Evolutionary conservation across 1,140 invertebrate genomes (phyloP), one percentile per base, ranked within the genome.

Genomic region (Caenorhabditis brenneri): DNA sequence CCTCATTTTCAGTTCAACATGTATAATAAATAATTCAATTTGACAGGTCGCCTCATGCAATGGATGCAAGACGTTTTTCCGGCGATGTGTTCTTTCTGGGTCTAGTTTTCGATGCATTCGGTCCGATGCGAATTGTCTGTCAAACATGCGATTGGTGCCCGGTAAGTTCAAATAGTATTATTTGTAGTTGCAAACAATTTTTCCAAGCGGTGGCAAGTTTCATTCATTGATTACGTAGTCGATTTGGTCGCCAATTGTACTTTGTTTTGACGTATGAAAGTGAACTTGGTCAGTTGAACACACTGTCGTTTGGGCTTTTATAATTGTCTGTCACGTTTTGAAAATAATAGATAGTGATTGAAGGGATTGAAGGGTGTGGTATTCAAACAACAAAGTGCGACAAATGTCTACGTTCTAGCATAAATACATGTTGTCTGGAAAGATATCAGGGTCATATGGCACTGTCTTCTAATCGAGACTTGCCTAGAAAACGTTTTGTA

Each of bases 51-150:
- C 81, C 9, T 82, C 81, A 10, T 82, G 81, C 29, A 82, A 82
- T 31, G 60, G 81, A 36, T 82, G 81, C 22, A 82, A 82, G 24
- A 82, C 81, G 4, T 82, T 82, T 46, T 82, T 82, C 60, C 58
- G 81, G 2, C 33, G 81, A n/a, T 65, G 55, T n/a, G 81, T 82
- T 29, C 81, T 82, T 53, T 48, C 55, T 7, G 36, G 81, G 10
- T 22, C 39, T 15, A 82, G 46, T 55, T 82, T 60, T 24, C 42
- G 55, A 24, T 82, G 55, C 29, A 69, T 65, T 36, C 36, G 55
- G 22, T 33, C 31, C 24, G 81, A 82, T 12, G 36, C 55, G n/a
- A 65, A 82, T 27, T 82, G 81, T 39, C 55, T 82, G 39, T n/a
- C 42, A 33, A 46, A 42, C 36, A 74, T 42, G 36, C 36, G 22